Evolutionary conservation across 2,113 vertebrate species (phyloP), one percentile per base, ranked within the genome.

Genomic region (Alaudala cheleensis): DNA sequence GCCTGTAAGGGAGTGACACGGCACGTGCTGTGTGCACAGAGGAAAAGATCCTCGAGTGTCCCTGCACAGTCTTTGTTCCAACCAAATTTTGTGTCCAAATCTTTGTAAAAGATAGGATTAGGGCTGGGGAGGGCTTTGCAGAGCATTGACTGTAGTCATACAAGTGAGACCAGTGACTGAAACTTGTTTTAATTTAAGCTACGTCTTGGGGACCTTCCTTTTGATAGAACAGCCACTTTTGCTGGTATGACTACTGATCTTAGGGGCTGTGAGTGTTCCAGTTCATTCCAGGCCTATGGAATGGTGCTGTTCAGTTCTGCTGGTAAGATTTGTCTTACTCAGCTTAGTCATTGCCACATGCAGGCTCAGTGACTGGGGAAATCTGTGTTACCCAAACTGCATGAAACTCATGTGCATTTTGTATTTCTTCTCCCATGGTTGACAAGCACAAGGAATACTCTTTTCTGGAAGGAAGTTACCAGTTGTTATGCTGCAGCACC

Each of bases 141-240:
- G 70, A 72, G 51, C 57, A 39, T 24, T 84, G 61, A 21, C 65
- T 64, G 45, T 86, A 84, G 76, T 93, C n/a, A 33, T 25, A 85
- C 93, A 80, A 69, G 62, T 70, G 83, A 96, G 86, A 83, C 22
- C n/a, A 79, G 88, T 92, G 94, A 90, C 94, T 97, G 87, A 82
- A 74, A 88, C 74, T 86, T 84, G 86, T 93, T 94, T 92, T 93
- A 94, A 92, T 70, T 84, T 88, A 85, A 92, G 93, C 69, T 96
- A 73, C 61, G 90, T 87, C 86, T 81, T 5, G 88, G 96, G 91
- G 84, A 97, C 93, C 84, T 96, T 86, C 88, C 61, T 96, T 88
- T 90, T 80, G 90, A 85, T 45, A 95, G 95, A 91, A 79, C 70
- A 94, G 86, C 50, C 90, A 88, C 79, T 86, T 94, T 94, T 2